Evolutionary conservation across 2,113 vertebrate species (phyloP), one percentile per base, ranked within the genome.

Genomic region (Cranoglanis bouderius): DNA sequence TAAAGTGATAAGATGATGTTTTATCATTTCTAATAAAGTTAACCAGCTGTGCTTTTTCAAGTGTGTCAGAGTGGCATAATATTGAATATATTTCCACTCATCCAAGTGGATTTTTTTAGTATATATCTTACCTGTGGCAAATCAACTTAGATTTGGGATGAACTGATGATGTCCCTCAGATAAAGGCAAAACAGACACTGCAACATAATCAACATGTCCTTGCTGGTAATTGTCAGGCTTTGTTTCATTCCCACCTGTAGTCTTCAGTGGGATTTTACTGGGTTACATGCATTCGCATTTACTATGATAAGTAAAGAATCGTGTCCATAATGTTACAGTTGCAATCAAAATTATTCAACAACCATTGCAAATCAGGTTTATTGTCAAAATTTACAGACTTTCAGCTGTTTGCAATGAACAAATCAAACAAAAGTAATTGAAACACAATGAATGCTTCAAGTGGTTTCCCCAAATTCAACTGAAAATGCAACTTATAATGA

Each of bases 1-100:
- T 96, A 94, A 72, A 35, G 63, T 83, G 70, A 85, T 32, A 2
- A 24, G 43, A 72, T 72, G 46, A 80, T 61, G 13, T n/a, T 63
- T 87, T 32, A 65, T 61, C 59, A 51, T 49, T 49, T 82, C 16
- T 32, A 81, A 53, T 81, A 78, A 49, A 24, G 24, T 49, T 78
- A 78, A 51, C 24, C 18, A 35, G 8, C 43, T 29, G 18, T 14
- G 10, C 6, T 55, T 53, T 53, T 53, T 55, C 7, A 82, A 5
- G 29, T 80, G 43, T 0, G 26, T 80, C 32, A 80, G n/a, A 32
- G 4, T 57, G 80, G 32, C n/a, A 35, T 57, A 55, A 35, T 35
- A 29, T 16, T 80, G 13, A 74, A 40, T 5, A 80, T 24, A 78
- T 78, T 49, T 43, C 14, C 12, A 9, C n/a, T 81, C 49, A 18